phyloP scores from a whole-genome alignment of 2,113 vertebrate genomes.

The Cranoglanis bouderius region DNA sequence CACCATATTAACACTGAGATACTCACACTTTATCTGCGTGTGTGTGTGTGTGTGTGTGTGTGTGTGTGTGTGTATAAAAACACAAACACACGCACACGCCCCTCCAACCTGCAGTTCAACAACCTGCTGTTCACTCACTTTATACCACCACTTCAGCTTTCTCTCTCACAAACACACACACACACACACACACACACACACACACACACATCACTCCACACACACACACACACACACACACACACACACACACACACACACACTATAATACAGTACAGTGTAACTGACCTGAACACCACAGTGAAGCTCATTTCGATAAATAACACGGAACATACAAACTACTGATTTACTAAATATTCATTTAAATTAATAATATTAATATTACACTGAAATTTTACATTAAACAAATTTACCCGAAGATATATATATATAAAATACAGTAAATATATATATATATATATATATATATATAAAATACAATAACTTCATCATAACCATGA shows the following conservation, averaged over 20 bases:
- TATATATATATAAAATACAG: no score
- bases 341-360: background rate
- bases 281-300: no score
- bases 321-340: background rate
- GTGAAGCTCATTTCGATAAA: no score
- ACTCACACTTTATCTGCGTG: background rate
- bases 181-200: no score
- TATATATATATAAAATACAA: no score
- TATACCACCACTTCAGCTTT: background rate
- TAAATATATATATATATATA: no score
- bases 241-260: no score
- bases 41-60: conserved; percentile 5
- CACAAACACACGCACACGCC: background rate
- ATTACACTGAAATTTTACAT: no score
- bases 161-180: background rate
- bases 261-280: background rate
- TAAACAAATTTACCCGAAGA: no score
- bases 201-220: no score
- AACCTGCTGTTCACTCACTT: background rate
- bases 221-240: no score
- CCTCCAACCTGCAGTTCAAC: background rate
- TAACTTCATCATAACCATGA: no score
- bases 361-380: background rate
- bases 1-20: background rate
- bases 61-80: background rate